These are phyloP conservation scores for Ovis canadensis DNA, from an alignment of 2,113 vertebrate genomes.

Conservation along the genomic window DNA sequence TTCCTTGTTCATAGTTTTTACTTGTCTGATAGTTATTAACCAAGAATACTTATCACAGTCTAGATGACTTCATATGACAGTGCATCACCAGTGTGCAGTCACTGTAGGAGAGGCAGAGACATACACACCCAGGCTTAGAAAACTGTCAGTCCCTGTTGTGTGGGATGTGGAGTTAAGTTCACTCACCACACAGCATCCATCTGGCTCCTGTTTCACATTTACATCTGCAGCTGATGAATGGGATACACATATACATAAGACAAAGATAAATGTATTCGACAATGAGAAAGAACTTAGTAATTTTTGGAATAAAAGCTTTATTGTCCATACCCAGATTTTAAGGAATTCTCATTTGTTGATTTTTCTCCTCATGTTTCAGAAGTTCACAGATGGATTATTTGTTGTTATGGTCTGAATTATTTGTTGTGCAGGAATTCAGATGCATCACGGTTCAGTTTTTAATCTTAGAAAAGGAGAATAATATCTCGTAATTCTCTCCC, in stretches of 20 bases:
- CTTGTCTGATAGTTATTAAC: not conserved
- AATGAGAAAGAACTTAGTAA: not conserved
- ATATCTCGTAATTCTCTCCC: not conserved
- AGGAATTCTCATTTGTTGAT: conserved; percentile 45
- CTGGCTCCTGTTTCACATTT: not conserved
- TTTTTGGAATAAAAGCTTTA: conserved; percentile 18
- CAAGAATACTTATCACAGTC: not conserved
- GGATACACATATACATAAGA: not conserved
- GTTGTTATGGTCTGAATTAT: not conserved
- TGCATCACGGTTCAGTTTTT: not conserved
- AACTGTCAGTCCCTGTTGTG: not conserved
- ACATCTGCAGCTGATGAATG: not conserved
- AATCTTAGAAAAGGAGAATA: not conserved
- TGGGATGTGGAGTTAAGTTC: not conserved
- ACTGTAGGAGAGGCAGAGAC: not conserved
- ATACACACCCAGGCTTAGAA: not conserved
- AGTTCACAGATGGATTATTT: conserved; percentile 47
- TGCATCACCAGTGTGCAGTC: not conserved
- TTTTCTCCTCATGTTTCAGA: not conserved
- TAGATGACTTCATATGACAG: not conserved
- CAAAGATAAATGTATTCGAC: conserved; percentile 11
- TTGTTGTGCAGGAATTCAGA: not conserved
- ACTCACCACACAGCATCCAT: not conserved
- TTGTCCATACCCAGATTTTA: not conserved
- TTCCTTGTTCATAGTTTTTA: not conserved